phyloP scores from a whole-genome alignment of 2,888 invertebrate genomes.

The Cremastobaeus sp. region DNA sequence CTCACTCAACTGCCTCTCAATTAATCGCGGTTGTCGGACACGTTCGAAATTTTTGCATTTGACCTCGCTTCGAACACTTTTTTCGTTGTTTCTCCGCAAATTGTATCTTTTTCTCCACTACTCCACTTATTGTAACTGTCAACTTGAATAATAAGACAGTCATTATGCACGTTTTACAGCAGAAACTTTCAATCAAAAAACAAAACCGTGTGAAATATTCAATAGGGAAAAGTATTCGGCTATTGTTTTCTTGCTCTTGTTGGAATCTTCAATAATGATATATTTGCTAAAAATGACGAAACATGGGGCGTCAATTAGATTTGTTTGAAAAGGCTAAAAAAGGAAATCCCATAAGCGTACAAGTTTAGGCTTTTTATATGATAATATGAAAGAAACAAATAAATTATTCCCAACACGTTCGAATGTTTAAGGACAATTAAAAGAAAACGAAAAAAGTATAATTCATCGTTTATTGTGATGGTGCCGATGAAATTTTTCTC shows the following conservation, averaged over 20 bases:
- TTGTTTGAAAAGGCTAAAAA: constrained; percentile 15
- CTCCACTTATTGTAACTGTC: not conserved
- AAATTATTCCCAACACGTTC: constrained; percentile 53
- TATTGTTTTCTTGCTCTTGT: no score
- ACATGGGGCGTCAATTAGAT: constrained; percentile 14
- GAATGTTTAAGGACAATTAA: constrained; percentile 59
- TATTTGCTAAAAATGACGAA: no score
- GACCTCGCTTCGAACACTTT: constrained; percentile 44
- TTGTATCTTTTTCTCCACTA: constrained; percentile 20
- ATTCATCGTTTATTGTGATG: constrained; percentile 57
- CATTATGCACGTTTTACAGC: not conserved
- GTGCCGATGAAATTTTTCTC: constrained; percentile 61
- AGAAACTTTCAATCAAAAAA: no score
- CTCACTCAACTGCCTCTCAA: constrained; percentile 66
- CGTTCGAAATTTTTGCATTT: constrained; percentile 58
- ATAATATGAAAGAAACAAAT: constrained; percentile 55
- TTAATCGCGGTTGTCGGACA: constrained; percentile 64
- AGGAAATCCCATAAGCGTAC: constrained; percentile 44
- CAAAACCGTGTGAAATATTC: no score
- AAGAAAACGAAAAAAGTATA: constrained; percentile 59
- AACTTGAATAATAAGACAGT: constrained; percentile 1
- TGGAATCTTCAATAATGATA: no score
- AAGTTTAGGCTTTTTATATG: constrained; percentile 58
- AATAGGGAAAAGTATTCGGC: no score
- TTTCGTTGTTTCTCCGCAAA: constrained; percentile 29